These are phyloP conservation scores for Dendrolimus pini DNA, from an alignment of 2,888 invertebrate species.

Conservation along the genomic window DNA sequence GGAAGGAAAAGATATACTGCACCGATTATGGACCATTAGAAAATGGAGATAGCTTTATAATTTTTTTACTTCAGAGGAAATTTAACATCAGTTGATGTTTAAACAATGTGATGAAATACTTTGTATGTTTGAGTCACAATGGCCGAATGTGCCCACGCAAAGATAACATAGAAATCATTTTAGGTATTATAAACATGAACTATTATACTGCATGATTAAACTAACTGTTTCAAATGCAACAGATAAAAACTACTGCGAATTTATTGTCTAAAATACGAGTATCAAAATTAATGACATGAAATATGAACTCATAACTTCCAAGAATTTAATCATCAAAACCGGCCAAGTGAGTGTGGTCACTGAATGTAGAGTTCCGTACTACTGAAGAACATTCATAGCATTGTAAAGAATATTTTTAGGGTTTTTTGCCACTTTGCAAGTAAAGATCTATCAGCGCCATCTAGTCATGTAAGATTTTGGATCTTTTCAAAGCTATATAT, in stretches of 20 bases:
- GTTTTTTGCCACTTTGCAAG: no score
- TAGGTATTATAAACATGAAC: not conserved
- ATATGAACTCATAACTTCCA: not conserved
- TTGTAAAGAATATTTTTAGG: no score
- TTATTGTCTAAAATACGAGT: not conserved
- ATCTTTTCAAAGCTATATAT: no score
- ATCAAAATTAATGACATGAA: not conserved
- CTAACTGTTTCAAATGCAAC: not conserved
- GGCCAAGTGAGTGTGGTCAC: no score
- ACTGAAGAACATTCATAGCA: no score
- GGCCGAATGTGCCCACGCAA: not conserved
- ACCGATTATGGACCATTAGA: no score
- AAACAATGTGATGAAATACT: not conserved
- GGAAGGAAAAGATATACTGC: no score
- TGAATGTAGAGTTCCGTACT: no score
- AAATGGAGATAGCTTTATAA: no score
- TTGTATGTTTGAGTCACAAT: not conserved
- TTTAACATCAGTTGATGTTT: not conserved
- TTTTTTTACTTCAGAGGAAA: no score
- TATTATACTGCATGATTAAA: not conserved
- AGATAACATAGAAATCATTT: not conserved
- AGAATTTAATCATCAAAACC: not conserved
- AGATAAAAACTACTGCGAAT: conserved; percentile 2
- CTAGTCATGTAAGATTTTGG: no score
- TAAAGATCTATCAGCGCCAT: no score